Percentiles rank a stretch among this genome's conserved stretches.
These are phyloP conservation scores for Ctenomys sociabilis DNA, from an alignment of 2,113 vertebrate species.

Conservation along the genomic window DNA sequence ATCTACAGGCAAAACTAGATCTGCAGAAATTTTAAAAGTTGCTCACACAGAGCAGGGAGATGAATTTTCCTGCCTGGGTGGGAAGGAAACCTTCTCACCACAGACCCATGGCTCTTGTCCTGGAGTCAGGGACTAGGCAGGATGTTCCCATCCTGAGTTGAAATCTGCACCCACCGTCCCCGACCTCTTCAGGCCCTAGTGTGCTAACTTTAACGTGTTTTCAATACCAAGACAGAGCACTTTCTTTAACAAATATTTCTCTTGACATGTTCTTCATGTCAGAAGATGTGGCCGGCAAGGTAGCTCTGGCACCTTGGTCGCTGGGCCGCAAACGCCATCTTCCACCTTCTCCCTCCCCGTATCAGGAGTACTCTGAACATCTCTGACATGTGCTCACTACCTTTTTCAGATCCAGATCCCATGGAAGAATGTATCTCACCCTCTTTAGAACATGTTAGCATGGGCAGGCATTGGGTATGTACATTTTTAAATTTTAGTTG, in stretches of 20 bases:
- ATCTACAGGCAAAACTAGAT: constrained; percentile 53
- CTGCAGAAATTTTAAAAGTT: not conserved
- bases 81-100: not conserved
- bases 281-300: not conserved
- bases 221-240: not conserved
- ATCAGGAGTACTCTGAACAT: accelerated
- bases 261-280: not conserved
- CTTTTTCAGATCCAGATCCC: not conserved
- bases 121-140: not conserved
- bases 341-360: too few relatives aligned
- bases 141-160: not conserved
- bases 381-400: not conserved
- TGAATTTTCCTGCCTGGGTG: not conserved
- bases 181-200: not conserved
- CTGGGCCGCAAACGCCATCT: not conserved
- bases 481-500: not conserved
- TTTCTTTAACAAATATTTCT: not conserved
- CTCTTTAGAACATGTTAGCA: not conserved
- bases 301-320: not conserved
- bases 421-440: not conserved
- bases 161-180: not conserved
- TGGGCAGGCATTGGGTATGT: not conserved
- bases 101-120: not conserved
- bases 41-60: not conserved
- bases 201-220: not conserved